Base-by-base conservation (phyloP, 2,888 invertebrate species). In the Nemoura dubitans region DNA sequence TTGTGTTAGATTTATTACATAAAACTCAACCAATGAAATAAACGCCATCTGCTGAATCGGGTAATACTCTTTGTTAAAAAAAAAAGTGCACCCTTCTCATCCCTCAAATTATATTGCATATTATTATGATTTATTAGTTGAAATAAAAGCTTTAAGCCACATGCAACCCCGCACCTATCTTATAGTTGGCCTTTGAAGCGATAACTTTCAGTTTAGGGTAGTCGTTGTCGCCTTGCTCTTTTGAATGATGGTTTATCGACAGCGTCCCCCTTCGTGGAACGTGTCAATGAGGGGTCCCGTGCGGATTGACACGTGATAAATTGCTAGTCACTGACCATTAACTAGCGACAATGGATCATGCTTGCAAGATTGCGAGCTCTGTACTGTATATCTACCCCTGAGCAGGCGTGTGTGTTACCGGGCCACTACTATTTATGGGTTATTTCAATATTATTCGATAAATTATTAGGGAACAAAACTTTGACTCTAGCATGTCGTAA, bases 121-220 rank as follows among this genome's bases (percentile, higher is more conserved):
- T 92, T 92, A 91, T 91, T 91, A 92, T 92, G 92, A 92, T 92
- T 92, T 92, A 92, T 92, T 91, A 90, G 90, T 89, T 89, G 87
- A 91, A 92, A 92, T 92, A 92, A 92, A 88, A 86, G 87, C 87
- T 87, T 43, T 42, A 84, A 85, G 77, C 86, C 86, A 83, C 83
- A 87, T 87, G 83, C 85, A 81, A 77, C 85, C 29, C 78, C 85
- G 83, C 84, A 77, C 30, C 85, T 84, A 83, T 87, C 80, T 81
- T 85, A 78, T 84, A 29, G 43, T 76, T 78, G 42, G 42, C 36
- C 82, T 42, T 28, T 77, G 42, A 78, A 77, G 27, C 78, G 84
- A 25, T 80, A 43, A 81, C 85, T 87, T 76, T 29, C 26, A 27
- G 76, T 36, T 59, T 43, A 82, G 36, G 25, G 80, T 36, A 36